Conservation (phyloP, 2,797 vertebrate genomes). For the Malurus splendens region DNA sequence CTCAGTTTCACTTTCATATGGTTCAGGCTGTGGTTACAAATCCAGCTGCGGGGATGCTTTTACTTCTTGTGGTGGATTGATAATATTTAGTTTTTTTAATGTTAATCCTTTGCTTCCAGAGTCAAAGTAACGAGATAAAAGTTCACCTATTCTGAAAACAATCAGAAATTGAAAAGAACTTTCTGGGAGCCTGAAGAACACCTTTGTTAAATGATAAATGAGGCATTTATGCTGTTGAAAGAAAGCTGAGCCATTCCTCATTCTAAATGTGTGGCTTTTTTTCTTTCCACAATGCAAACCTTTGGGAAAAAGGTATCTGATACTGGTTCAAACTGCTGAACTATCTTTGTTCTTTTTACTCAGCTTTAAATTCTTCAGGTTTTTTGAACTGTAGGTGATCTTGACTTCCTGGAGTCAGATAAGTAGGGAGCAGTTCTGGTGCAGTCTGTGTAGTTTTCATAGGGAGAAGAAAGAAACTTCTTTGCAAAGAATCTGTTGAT, state of each 20-base stretch:
- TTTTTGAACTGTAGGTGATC: not conserved
- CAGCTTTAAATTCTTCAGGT: not conserved
- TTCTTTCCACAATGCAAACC: not conserved
- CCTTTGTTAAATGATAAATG: not conserved
- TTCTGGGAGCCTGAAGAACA: not conserved
- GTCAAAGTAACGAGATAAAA: not conserved
- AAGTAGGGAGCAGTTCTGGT: not conserved
- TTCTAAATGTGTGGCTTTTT: not conserved
- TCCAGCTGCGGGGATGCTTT: not conserved
- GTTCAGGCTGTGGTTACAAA: not conserved
- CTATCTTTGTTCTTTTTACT: not conserved
- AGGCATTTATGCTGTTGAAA: not conserved
- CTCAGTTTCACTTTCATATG: conserved; percentile 40
- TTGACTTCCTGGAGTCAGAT: not conserved
- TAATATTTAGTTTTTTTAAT: not conserved
- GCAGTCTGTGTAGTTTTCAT: fast-evolving
- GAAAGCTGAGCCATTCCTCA: not conserved
- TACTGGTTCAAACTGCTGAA: not conserved
- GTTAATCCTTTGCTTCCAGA: not conserved
- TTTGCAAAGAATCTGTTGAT: not conserved
- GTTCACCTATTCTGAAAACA: not conserved
- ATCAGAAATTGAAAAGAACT: not conserved
- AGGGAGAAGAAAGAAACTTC: not conserved
- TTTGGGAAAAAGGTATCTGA: conserved; percentile 5
- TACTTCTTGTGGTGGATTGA: not conserved